Evolutionary conservation across 2,888 invertebrate genomes (phyloP), one percentile per base, ranked within the genome.

Genomic region (Pandemis corylana): DNA sequence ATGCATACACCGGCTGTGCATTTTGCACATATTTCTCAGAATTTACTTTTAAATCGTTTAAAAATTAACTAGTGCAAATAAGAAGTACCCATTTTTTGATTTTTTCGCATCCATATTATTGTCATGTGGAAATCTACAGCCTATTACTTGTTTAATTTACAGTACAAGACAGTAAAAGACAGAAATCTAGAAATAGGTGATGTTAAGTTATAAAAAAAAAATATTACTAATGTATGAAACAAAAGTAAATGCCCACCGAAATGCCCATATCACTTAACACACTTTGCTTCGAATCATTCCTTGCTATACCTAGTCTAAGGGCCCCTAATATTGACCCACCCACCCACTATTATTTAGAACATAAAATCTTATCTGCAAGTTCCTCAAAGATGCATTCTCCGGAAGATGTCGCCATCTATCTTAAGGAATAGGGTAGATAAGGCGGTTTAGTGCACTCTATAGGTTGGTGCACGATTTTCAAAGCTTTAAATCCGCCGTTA

Each of bases 381-480:
- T 88, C 85, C 85, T 87, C 84, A 85, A 87, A 90, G 89, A 89
- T 90, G 89, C 90, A 90, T 89, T 86, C 84, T 86, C 85, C 87
- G 89, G 88, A 90, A 90, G 87, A 83, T 85, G 82, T 82, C 80
- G 82, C 83, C 84, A 83, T 88, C 80, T 89, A 89, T 90, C 89
- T 89, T 87, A 87, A 89, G 86, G 89, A 89, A 86, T 81, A 84
- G 90, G 90, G 91, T 85, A 90, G 91, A 90, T 90, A 91, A 90
- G 87, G 77, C 82, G 86, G 86, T 89, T 89, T 89, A 90, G 86
- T 89, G 89, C 87, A 89, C 83, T 88, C 82, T 84, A 82, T 86
- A 85, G 86, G 86, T 86, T 83, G 80, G 82, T 86, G 85, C 87
- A 87, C 80, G 83, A 78, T 85, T 83, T 85, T 85, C 83, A 82